Base-by-base conservation (phyloP, 1,140 invertebrate genomes). In the Drosophila parabipectinata region DNA sequence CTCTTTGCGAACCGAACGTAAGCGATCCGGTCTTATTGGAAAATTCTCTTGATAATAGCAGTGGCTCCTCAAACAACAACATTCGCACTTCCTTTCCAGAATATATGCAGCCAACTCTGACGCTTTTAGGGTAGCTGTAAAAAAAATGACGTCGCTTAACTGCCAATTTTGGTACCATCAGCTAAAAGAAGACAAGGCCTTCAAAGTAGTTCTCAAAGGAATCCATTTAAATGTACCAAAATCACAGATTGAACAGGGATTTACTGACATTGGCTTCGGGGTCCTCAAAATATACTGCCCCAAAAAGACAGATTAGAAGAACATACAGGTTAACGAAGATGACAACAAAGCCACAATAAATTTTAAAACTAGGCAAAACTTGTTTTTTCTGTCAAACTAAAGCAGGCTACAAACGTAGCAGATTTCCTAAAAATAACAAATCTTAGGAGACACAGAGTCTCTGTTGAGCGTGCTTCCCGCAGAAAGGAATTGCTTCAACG, bases 361-460 rank as follows among this genome's bases (percentile, higher is more conserved):
- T 14, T 45, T 15, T 18, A 26, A 50, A 50, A 50, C 61, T 9
- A 41, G 44, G 26, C 52, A 15, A 56, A 10, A 63, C 39, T 9
- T 63, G 30, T 56, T 63, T 26, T 63, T 26, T 51, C n/a, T 10
- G 52, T 63, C 2, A 63, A 63, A 0, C 21, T 63, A 0, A 26
- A 55, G 21, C 45, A 50, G n/a, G 24, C 12, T 3, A n/a, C 52
- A 37, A 63, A 63, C 47, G n/a, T 39, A 37, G 41, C 26, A 32
- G 37, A 63, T 21, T 18, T 45, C 10, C 24, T 28, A 12, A 52
- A 32, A 37, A 48, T 54, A 12, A 54, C 28, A 10, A 28, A 62
- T 14, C 37, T 55, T 21, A 45, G 61, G 4, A 50, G 34, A 9
- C 26, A 64, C 52, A 50, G 26, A 18, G 15, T 18, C 41, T 21